Conservation (phyloP, 2,888 invertebrate species). For the Aelia acuminata region DNA sequence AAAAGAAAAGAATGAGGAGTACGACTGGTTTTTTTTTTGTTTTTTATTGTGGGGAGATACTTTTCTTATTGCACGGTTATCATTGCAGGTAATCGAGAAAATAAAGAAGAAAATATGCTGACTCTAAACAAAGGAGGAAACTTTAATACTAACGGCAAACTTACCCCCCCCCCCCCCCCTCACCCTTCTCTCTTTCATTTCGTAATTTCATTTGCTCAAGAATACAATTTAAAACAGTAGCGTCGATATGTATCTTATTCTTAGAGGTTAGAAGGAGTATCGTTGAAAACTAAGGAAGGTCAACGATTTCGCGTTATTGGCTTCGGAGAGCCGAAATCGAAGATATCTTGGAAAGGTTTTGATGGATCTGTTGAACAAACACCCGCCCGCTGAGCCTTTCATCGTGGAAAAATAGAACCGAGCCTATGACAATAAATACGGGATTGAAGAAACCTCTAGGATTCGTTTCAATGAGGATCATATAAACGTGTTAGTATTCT, state of each 20-base stretch:
- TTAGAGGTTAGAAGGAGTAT: not conserved
- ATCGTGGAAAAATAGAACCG: not conserved
- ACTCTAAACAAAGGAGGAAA: too few relatives aligned
- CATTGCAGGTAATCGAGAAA: not conserved
- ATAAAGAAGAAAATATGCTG: constrained; percentile 3
- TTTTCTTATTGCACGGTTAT: not conserved
- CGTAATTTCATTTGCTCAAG: not conserved
- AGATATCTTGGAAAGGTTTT: not conserved
- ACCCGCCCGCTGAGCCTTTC: not conserved
- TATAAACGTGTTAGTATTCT: too few relatives aligned
- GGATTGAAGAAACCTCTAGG: not conserved
- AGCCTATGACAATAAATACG: not conserved
- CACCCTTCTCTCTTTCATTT: not conserved
- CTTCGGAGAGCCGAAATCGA: not conserved
- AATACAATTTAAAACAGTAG: not conserved
- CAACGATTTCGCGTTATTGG: not conserved
- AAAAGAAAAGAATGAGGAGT: too few relatives aligned
- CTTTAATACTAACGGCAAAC: not conserved
- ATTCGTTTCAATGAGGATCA: not conserved
- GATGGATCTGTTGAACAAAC: not conserved
- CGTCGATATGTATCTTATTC: not conserved
- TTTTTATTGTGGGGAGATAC: too few relatives aligned
- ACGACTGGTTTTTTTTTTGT: too few relatives aligned
- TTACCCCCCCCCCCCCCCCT: too few relatives aligned
- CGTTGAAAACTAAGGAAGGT: not conserved